Evolutionary conservation across 2,113 vertebrate species (phyloP), one percentile per base, ranked within the genome.

Genomic region (Melanerpes formicivorus): DNA sequence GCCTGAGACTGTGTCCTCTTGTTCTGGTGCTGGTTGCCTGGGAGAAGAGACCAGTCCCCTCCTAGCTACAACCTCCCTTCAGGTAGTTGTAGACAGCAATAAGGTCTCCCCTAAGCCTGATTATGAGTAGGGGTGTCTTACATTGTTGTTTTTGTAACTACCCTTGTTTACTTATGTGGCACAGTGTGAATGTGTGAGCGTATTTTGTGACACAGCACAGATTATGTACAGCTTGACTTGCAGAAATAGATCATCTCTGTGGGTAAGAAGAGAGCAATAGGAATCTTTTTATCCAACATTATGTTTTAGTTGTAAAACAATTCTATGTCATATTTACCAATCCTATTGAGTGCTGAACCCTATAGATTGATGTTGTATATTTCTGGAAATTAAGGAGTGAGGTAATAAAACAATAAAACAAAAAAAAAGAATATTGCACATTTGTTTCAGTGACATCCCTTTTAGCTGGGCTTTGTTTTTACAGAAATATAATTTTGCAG

Each of bases 311-410:
- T 90, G 80, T 46, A 87, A 94, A 88, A 30, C 9, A 46, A n/a
- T 77, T 70, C 11, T 79, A 65, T 9, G 17, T 54, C 48, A 87
- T 72, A 89, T 78, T 62, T 80, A 23, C 21, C 15, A 59, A 83
- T 29, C 32, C 60, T 14, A 14, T 67, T 93, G 73, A 92, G 44
- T 74, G 18, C 52, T 94, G 74, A 94, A 95, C 52, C 80, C 83
- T 94, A 15, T 80, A 85, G 74, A 70, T 58, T 67, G 44, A 75
- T 88, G 96, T 91, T 79, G n/a, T 89, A 76, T 21, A 82, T 91
- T 95, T 95, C 71, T 93, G 66, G 34, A 95, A 95, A 90, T 95
- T 71, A 95, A 94, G 34, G 26, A 93, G 6, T 62, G 40, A 93
- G 78, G 91, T 59, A 84, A 78, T 89, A 92, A 23, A 52, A 13